phyloP scores from a whole-genome alignment of 2,797 vertebrate genomes.

The Pitangus sulphuratus region DNA sequence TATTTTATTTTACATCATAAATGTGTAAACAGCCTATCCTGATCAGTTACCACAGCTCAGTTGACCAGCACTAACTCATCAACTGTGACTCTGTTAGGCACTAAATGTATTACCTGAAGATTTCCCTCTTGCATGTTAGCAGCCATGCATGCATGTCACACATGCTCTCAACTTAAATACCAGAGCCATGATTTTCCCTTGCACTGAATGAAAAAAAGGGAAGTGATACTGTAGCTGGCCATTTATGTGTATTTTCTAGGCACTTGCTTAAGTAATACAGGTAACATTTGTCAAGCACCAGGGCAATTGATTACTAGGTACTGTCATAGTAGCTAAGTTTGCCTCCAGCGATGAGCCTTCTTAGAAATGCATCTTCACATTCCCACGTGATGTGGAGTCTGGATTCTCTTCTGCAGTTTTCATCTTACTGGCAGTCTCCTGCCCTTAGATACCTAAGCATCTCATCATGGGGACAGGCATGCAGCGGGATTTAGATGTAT shows the following conservation, averaged over 20 bases:
- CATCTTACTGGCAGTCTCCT: neutral
- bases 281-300: neutral
- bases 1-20: conserved; percentile 32
- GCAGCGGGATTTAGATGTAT: neutral
- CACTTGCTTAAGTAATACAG: neutral
- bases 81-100: neutral
- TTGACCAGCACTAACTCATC: neutral
- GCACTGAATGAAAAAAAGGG: neutral
- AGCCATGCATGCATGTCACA: neutral
- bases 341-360: neutral
- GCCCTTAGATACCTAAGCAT: neutral
- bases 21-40: neutral
- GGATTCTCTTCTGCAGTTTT: neutral
- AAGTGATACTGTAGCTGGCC: neutral
- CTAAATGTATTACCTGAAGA: neutral
- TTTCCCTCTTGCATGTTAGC: neutral
- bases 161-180: neutral
- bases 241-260: neutral
- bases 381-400: neutral
- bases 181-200: neutral
- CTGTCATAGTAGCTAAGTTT: neutral
- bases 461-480: neutral
- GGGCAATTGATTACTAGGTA: neutral
- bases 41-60: conserved; percentile 6
- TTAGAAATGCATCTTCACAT: neutral